These are phyloP conservation scores for Cyanocitta stelleri DNA, from an alignment of 2,113 vertebrate genomes.

Conservation along the genomic window DNA sequence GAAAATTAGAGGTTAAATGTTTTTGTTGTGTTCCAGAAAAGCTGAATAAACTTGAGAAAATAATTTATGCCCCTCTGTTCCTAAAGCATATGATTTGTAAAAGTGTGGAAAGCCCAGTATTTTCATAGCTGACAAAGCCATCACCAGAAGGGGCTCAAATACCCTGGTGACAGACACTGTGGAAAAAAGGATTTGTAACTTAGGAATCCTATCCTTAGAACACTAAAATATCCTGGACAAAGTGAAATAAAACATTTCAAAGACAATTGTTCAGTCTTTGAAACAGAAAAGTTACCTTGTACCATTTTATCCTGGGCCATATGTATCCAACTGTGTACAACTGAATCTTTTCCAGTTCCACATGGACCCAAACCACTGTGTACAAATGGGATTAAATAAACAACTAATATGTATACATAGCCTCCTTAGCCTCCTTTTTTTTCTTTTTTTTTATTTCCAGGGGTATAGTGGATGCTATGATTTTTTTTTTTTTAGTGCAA, in stretches of 20 bases:
- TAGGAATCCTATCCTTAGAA: neutral
- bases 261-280: neutral
- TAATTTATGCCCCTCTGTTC: neutral
- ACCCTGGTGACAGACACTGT: neutral
- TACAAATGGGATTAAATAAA: neutral
- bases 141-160: neutral
- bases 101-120: neutral
- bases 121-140: neutral
- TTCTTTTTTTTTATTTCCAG: neutral
- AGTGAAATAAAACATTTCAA: neutral
- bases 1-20: neutral
- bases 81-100: neutral
- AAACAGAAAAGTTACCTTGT: neutral
- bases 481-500: neutral
- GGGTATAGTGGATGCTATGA: neutral
- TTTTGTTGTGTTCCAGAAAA: neutral
- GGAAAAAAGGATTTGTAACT: neutral
- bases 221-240: neutral
- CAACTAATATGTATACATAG: neutral
- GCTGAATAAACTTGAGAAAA: neutral
- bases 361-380: neutral
- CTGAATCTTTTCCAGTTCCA: neutral
- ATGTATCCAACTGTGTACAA: neutral
- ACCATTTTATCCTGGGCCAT: neutral
- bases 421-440: fast-evolving